phyloP scores from a whole-genome alignment of 2,113 vertebrate species.

The Antennarius striatus region DNA sequence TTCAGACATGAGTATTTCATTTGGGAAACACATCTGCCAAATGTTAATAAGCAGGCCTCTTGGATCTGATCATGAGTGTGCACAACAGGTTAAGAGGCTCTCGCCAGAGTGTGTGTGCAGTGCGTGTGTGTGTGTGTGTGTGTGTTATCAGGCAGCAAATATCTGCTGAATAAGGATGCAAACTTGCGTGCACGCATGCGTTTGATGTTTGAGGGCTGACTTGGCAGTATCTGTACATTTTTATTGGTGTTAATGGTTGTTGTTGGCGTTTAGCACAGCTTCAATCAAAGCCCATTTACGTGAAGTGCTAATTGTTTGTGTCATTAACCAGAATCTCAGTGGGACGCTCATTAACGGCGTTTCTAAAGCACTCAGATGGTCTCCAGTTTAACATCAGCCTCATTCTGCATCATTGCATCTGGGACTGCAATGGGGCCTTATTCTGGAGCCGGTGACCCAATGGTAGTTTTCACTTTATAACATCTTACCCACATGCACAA shows the following conservation, averaged over 20 bases:
- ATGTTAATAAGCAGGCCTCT: slow-evolving; percentile 39
- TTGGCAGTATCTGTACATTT: slow-evolving; percentile 11
- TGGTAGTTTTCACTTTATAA: too few species aligned
- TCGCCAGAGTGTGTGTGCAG: background rate
- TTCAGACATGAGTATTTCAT: slow-evolving; percentile 41
- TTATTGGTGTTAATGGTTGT: slow-evolving; percentile 29
- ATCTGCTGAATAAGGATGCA: background rate
- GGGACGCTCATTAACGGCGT: slow-evolving; percentile 40
- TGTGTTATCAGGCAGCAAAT: slow-evolving; percentile 3
- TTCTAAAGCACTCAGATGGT: slow-evolving; percentile 39
- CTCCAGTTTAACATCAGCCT: background rate
- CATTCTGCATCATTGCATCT: too few species aligned
- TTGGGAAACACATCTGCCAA: slow-evolving; percentile 59
- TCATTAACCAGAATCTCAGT: slow-evolving; percentile 39
- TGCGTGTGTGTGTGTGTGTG: slow-evolving; percentile 2
- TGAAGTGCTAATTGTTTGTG: slow-evolving; percentile 43
- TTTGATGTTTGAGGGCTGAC: slow-evolving; percentile 23
- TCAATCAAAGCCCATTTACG: slow-evolving; percentile 54
- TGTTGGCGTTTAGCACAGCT: slow-evolving; percentile 30
- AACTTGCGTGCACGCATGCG: background rate
- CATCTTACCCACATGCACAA: too few species aligned
- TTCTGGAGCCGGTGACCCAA: too few species aligned
- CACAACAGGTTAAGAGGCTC: slow-evolving; percentile 54
- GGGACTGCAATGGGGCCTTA: too few species aligned
- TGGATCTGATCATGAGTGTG: slow-evolving; percentile 24